A percentile compares a stretch with the other conserved stretches of the same genome.
Evolutionary conservation across 2,888 invertebrate genomes (phyloP).

Genomic region (Tholera decimalis): DNA sequence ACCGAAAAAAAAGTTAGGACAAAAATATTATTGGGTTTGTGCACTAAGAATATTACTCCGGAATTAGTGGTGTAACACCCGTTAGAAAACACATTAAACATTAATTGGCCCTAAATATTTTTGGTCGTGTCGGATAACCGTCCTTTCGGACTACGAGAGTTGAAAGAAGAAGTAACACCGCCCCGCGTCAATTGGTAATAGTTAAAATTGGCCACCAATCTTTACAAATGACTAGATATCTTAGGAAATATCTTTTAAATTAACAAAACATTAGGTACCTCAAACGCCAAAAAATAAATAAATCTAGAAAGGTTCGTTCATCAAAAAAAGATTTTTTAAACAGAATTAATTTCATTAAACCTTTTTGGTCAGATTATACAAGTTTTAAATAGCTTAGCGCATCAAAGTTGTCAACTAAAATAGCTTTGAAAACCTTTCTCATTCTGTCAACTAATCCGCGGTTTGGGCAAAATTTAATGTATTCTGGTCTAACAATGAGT

Average conservation of each 20-base stretch:
- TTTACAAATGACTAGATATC: no score
- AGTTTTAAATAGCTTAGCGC: conserved; percentile 44
- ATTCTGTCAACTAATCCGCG: conserved; percentile 44
- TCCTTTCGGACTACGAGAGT: no score
- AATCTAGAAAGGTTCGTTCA: background rate
- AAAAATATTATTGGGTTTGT: no score
- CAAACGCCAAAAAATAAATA: background rate
- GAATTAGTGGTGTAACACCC: no score
- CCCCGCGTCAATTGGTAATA: no score
- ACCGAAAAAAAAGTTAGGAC: no score
- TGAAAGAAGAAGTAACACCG: no score
- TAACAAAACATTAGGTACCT: background rate
- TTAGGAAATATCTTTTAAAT: background rate
- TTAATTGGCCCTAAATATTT: no score
- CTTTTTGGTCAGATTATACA: conserved; percentile 29
- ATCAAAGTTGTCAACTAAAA: conserved; percentile 42
- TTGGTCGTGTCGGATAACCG: no score
- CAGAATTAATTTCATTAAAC: conserved; percentile 28
- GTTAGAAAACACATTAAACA: no score
- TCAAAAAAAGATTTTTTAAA: background rate
- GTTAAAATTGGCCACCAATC: no score
- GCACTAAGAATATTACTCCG: no score
- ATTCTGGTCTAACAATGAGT: conserved; percentile 24
- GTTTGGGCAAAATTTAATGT: conserved; percentile 32
- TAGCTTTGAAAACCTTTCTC: conserved; percentile 35